Evolutionary conservation across 2,113 vertebrate genomes (phyloP).

Genomic region (Xenus cinereus): DNA sequence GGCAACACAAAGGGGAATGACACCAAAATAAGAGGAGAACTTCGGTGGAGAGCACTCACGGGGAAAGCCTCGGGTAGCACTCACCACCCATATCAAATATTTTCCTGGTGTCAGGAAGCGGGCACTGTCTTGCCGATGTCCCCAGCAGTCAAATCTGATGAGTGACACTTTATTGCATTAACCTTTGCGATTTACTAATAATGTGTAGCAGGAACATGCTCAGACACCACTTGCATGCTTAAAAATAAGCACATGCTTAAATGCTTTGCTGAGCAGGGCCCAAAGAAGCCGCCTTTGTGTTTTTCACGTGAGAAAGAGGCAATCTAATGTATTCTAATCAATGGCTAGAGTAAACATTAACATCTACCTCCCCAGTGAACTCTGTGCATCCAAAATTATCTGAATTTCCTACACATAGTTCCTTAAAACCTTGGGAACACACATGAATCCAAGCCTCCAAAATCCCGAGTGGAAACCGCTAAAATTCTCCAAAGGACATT

Average conservation of each 20-base stretch:
- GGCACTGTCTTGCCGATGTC: not conserved
- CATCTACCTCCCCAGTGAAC: constrained; percentile 25
- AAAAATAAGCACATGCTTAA: not conserved
- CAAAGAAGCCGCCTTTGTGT: not conserved
- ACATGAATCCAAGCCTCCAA: not conserved
- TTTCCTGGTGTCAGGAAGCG: accelerated
- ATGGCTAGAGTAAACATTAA: constrained; percentile 10
- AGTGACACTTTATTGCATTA: not conserved
- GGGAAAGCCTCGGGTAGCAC: not conserved
- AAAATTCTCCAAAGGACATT: constrained; percentile 46
- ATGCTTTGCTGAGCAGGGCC: not conserved
- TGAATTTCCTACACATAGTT: not conserved
- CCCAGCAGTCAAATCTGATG: not conserved
- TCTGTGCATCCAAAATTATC: constrained; percentile 12
- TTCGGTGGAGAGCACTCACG: accelerated
- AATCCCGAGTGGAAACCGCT: constrained; percentile 18
- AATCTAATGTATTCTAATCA: constrained; percentile 18
- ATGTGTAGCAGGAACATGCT: accelerated
- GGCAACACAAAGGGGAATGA: not conserved
- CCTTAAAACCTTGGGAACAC: constrained; percentile 31
- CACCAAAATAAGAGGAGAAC: not conserved
- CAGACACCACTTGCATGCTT: accelerated
- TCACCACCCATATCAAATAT: too few species aligned
- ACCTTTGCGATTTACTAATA: not conserved
- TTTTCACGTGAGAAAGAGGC: not conserved